These are phyloP conservation scores for Slavum lentiscoides DNA, from an alignment of 2,888 invertebrate genomes.

Conservation along the genomic window DNA sequence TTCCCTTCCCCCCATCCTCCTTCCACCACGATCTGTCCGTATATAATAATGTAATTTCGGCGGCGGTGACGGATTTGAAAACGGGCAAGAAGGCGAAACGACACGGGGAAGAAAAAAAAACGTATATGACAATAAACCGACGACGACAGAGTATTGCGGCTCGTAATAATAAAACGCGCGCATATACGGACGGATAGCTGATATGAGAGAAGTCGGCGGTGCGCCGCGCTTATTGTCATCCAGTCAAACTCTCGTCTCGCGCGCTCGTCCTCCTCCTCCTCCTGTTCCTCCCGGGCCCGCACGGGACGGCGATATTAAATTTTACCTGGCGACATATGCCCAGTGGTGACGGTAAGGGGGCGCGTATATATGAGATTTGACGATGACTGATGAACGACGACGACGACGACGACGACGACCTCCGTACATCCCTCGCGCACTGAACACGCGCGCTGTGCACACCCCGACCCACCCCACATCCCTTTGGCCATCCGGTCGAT, in stretches of 20 bases:
- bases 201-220: slow-evolving; percentile 6
- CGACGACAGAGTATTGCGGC: no score
- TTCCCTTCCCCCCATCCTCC: no score
- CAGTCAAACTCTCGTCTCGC: slow-evolving; percentile 46
- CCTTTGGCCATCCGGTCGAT: slow-evolving; percentile 19
- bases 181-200: no score
- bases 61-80: not conserved
- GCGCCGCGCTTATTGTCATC: slow-evolving; percentile 50
- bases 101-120: no score
- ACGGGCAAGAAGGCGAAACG: no score
- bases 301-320: slow-evolving; percentile 52
- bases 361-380: slow-evolving; percentile 54
- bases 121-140: no score
- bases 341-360: not conserved
- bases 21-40: no score
- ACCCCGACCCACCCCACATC: no score
- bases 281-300: no score
- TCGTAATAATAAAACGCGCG: no score
- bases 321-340: slow-evolving; percentile 55
- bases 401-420: slow-evolving; percentile 13
- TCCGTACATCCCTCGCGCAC: not conserved
- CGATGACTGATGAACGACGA: slow-evolving; percentile 54
- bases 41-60: slow-evolving; percentile 1
- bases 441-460: not conserved
- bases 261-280: slow-evolving; percentile 39